A percentile compares a stretch with the other conserved stretches of the same genome.
phyloP scores from a whole-genome alignment of 2,113 vertebrate genomes.

The Scolopax mira region DNA sequence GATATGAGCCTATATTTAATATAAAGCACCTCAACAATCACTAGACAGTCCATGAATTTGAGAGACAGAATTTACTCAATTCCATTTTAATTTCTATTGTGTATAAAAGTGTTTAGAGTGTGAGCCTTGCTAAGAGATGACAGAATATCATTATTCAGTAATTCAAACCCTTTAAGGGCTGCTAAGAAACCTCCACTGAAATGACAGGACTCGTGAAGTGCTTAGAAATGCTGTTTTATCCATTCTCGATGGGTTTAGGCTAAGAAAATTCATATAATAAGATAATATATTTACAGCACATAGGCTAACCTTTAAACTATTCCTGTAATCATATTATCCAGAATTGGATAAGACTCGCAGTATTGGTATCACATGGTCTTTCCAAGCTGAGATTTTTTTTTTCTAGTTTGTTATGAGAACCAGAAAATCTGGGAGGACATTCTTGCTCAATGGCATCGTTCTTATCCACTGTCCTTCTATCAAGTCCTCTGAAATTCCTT shows the following conservation, averaged over 20 bases:
- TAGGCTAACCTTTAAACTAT: background rate
- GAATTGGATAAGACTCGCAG: background rate
- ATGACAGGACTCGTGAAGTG: slow-evolving; percentile 11
- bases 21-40: slow-evolving; percentile 4
- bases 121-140: slow-evolving; percentile 18
- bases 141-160: slow-evolving; percentile 15
- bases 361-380: background rate
- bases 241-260: background rate
- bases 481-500: background rate
- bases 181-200: background rate
- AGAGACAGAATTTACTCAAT: slow-evolving; percentile 30
- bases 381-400: background rate
- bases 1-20: background rate
- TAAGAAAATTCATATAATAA: background rate
- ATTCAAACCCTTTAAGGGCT: slow-evolving; percentile 20
- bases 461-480: background rate
- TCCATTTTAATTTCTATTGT: slow-evolving; percentile 48
- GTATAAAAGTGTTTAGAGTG: background rate
- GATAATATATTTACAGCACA: slow-evolving; percentile 22
- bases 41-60: background rate
- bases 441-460: background rate
- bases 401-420: background rate
- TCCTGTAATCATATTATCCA: slow-evolving; percentile 4
- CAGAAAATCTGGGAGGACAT: background rate
- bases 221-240: slow-evolving; percentile 30